phyloP scores from a whole-genome alignment of 2,797 vertebrate species.

The Carcharodon carcharias region DNA sequence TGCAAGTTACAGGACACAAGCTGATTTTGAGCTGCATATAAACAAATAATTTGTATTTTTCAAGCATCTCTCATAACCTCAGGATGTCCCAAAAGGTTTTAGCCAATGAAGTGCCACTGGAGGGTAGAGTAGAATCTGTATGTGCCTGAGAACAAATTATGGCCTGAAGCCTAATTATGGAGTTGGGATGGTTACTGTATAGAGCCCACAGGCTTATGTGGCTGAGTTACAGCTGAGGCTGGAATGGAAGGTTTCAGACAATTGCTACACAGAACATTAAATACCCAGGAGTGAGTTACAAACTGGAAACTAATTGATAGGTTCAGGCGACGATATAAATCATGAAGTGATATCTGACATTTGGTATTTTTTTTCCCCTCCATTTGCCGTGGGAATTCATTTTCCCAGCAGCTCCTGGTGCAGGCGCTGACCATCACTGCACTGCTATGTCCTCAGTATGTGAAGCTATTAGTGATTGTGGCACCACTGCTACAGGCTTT shows the following conservation, averaged over 20 bases:
- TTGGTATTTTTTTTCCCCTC: not conserved
- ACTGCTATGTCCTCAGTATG: not conserved
- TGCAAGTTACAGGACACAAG: not conserved
- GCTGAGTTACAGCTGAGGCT: not conserved
- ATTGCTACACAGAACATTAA: conserved; percentile 1
- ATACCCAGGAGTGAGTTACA: conserved; percentile 7
- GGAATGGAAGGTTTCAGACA: not conserved
- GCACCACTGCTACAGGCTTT: not conserved
- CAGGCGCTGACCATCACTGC: not conserved
- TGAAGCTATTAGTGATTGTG: not conserved
- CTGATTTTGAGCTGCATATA: not conserved
- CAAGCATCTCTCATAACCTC: not conserved
- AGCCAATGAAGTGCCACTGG: not conserved
- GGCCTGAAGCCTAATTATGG: not conserved
- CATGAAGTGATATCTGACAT: not conserved
- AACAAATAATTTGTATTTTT: not conserved
- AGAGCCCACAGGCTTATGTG: not conserved
- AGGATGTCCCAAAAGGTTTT: not conserved
- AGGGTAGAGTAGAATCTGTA: not conserved
- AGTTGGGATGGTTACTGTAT: not conserved
- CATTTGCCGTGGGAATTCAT: not conserved
- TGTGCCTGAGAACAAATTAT: not conserved
- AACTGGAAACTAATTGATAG: not conserved
- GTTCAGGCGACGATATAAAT: not conserved
- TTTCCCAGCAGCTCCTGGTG: not conserved